Base-by-base conservation (phyloP, 2,113 vertebrate genomes). In the Nycticorax nycticorax region DNA sequence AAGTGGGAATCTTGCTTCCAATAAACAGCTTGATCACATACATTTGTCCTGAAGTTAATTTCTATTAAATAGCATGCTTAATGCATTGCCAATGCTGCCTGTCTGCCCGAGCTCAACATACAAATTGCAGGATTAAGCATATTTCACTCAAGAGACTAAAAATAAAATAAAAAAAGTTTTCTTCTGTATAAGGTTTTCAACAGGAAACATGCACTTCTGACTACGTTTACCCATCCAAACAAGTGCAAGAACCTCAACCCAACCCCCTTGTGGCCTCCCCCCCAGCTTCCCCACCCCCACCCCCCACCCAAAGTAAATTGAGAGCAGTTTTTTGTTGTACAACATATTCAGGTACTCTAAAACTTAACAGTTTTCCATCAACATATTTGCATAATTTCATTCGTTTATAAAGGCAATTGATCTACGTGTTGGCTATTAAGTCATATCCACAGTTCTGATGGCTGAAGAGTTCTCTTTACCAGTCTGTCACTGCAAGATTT, bases 81-180 rank as follows among this genome's bases (percentile, higher is more conserved):
- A 98, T 98, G 98, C 98, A 99, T 98, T 98, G 98, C 98, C 99
- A 99, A 99, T 98, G 99, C 99, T 99, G 99, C 99, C 99, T 99
- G 99, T 99, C 99, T 99, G 99, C 99, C 98, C 99, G 97, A 99
- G 98, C 98, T 98, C 97, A 85, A 98, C 98, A 98, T 83, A 98
- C 91, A 98, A 97, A 97, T 88, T 93, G 98, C 97, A 98, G 89
- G 97, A 97, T 97, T 98, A 98, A 98, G 96, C 97, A 98, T 83
- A 98, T 97, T 96, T 97, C 97, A 98, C 97, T 98, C 97, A 96
- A 95, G 78, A 97, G 95, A 95, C 98, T 98, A 98, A 91, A 96
- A 95, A 97, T 24, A 97, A 96, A 96, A 87, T 4, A 6, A 62
- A 80, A 80, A 84, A 63, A 95, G 77, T 93, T 87, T 92, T 85